Evolutionary conservation across 2,888 invertebrate species (phyloP).

Genomic region (Kryphioiulus occultus): DNA sequence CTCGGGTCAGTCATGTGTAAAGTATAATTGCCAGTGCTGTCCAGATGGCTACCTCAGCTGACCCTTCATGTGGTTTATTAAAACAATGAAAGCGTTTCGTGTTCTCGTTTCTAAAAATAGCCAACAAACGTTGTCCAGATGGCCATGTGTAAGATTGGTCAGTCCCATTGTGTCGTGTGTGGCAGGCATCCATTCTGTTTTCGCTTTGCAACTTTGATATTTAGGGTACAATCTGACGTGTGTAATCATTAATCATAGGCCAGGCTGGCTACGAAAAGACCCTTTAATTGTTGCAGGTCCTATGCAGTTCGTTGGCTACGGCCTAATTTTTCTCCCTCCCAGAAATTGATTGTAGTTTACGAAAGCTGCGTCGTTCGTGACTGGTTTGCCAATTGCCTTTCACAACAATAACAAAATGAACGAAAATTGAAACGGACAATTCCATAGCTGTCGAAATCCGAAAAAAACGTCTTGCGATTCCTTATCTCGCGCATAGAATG

Average conservation of each 20-base stretch:
- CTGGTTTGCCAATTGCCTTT: background rate
- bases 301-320: background rate
- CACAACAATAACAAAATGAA: background rate
- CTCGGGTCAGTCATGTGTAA: too few species aligned
- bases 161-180: background rate
- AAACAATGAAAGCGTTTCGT: background rate
- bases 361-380: background rate
- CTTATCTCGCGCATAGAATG: background rate
- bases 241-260: constrained; percentile 14
- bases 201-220: background rate
- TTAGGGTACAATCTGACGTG: background rate
- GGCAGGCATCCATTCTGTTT: background rate
- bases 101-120: background rate
- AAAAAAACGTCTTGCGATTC: background rate
- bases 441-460: background rate
- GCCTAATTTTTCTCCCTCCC: background rate
- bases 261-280: background rate
- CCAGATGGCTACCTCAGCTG: too few species aligned
- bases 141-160: background rate
- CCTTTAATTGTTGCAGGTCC: background rate
- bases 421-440: background rate
- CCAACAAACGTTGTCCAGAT: background rate
- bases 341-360: constrained; percentile 29
- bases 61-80: background rate
- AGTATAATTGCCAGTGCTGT: too few species aligned